phyloP scores from a whole-genome alignment of 2,113 vertebrate species.

The Galbula dea region DNA sequence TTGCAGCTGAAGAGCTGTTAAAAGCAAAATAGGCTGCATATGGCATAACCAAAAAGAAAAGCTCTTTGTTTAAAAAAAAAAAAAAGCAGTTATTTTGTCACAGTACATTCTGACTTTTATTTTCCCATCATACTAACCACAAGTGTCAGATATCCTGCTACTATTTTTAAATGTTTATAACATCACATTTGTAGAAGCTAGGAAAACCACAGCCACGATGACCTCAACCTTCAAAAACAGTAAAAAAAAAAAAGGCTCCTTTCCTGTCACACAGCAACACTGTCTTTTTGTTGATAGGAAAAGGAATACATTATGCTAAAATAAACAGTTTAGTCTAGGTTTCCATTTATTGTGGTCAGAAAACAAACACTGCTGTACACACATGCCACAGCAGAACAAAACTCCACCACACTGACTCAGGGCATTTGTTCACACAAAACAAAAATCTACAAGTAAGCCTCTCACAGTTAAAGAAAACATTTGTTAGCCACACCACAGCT shows the following conservation, averaged over 20 bases:
- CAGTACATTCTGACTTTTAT: neutral
- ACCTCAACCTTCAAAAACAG: conserved; percentile 18
- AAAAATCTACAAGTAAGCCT: neutral
- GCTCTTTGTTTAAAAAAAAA: neutral
- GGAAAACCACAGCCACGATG: neutral
- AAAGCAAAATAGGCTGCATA: neutral
- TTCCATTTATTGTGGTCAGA: neutral
- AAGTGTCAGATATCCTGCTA: neutral
- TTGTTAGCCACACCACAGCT: neutral
- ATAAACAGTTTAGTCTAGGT: conserved; percentile 25
- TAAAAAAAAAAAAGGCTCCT: neutral
- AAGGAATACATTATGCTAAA: neutral
- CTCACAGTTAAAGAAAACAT: neutral
- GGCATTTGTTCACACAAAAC: neutral
- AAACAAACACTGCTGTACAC: neutral
- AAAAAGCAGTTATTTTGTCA: neutral
- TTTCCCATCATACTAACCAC: neutral
- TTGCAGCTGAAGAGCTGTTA: neutral
- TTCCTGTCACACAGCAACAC: conserved; percentile 6
- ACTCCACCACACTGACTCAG: neutral
- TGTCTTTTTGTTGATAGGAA: neutral
- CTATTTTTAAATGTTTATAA: conserved; percentile 25
- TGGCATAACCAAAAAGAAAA: neutral
- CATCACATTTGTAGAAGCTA: neutral
- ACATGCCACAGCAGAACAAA: neutral